Evolutionary conservation across 2,797 vertebrate species (phyloP), one percentile per base, ranked within the genome.

Genomic region (Chrosomus eos): DNA sequence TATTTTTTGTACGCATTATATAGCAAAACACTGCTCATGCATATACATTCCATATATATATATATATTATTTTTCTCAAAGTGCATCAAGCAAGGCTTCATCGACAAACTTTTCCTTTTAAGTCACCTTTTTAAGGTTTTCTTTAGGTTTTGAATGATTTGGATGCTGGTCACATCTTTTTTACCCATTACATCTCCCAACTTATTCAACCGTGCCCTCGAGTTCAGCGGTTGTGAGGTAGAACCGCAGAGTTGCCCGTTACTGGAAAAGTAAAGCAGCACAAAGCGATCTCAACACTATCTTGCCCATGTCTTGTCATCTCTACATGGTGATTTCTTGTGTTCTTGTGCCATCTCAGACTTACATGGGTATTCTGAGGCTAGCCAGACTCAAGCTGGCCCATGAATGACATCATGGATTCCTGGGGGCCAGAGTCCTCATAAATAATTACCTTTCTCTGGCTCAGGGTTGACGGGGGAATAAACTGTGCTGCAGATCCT

Each of bases 331-430:
- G 28, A 51, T 83, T 76, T 75, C 76, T 83, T 80, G 33, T 79
- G 40, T 80, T 80, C 21, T 48, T 58, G 62, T 87, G 75, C 43
- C 82, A 86, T 33, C 72, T 62, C 53, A 23, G 71, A 82, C n/a
- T 84, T 85, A 53, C 38, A 48, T 13, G 45, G 71, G 38, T 73
- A 67, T 84, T 73, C 64, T 82, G 88, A 90, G 80, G 64, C 51
- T 62, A 71, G 83, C 86, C 88, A 90, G 85, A 86, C 60, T 85
- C 78, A 14, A 23, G 23, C 84, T 83, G 84, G 78, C 77, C 78
- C 36, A 84, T 90, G 87, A 91, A 86, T 90, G 88, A 91, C 89
- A 87, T 91, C 87, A 89, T 88, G 71, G 77, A 88, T 86, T 87
- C 87, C 81, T 79, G 26, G 74, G 80, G 78, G 84, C 85, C 84